Percentiles rank a stretch among this genome's conserved stretches.
Conservation (phyloP, 1,140 invertebrate species). For the Argopecten irradians region DNA sequence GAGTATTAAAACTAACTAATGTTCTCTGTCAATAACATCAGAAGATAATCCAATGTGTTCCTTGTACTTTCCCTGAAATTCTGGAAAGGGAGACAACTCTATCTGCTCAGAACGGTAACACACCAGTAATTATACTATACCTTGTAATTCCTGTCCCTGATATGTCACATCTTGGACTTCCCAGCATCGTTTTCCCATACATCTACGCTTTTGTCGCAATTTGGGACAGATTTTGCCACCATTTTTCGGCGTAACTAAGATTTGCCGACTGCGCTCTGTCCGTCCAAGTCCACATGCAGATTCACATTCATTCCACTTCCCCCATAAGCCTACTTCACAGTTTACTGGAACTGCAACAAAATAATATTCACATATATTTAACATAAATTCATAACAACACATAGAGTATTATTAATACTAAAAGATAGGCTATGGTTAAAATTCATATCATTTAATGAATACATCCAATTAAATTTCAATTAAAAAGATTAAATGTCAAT, state of each 20-base stretch:
- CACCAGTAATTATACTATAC: not conserved
- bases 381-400: not conserved
- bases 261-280: slow-evolving; percentile 55
- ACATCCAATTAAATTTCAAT: too few species aligned
- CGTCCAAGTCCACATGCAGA: slow-evolving; percentile 61
- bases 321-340: slow-evolving; percentile 60
- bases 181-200: slow-evolving; percentile 47
- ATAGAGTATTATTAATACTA: too few species aligned
- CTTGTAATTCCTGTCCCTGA: slow-evolving; percentile 32
- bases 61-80: too few species aligned
- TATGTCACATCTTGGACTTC: slow-evolving; percentile 35
- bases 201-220: slow-evolving; percentile 58
- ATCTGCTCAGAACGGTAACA: not conserved
- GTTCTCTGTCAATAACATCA: too few species aligned
- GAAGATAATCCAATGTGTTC: too few species aligned
- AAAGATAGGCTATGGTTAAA: too few species aligned
- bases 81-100: too few species aligned
- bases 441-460: too few species aligned
- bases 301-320: slow-evolving; percentile 59
- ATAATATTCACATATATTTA: not conserved
- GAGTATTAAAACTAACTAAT: too few species aligned
- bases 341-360: slow-evolving; percentile 62
- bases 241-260: slow-evolving; percentile 56
- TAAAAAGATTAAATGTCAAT: too few species aligned
- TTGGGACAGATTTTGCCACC: slow-evolving; percentile 64